A percentile compares a stretch with the other conserved stretches of the same genome.
phyloP scores from a whole-genome alignment of 2,888 invertebrate species.

The Erpobdella octoculata region DNA sequence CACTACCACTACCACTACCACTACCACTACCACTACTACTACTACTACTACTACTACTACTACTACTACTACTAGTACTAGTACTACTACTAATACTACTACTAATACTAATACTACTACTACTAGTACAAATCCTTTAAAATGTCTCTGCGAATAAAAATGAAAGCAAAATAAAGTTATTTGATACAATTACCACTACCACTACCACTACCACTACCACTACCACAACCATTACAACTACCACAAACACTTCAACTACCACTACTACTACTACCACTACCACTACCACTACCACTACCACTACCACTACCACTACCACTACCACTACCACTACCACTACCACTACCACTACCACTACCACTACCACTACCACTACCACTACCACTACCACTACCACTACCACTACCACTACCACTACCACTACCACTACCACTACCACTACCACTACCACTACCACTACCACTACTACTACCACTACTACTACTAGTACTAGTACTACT shows the following conservation, averaged over 20 bases:
- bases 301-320: conserved; percentile 1
- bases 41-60: conserved; percentile 1
- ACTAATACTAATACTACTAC: too few species aligned
- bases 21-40: conserved; percentile 1
- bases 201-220: too few species aligned
- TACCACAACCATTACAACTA: background rate
- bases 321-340: conserved; percentile 1
- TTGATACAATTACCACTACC: too few species aligned
- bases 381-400: background rate
- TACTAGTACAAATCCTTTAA: background rate
- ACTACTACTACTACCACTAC: conserved; percentile 1
- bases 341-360: conserved; percentile 1
- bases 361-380: conserved; percentile 3
- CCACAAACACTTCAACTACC: background rate
- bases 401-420: conserved; percentile 1
- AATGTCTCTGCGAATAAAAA: too few species aligned
- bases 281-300: conserved; percentile 1
- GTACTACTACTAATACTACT: too few species aligned
- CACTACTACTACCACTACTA: background rate
- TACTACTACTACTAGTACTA: conserved; percentile 7
- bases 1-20: conserved; percentile 1
- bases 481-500: background rate
- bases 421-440: conserved; percentile 7
- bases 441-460: conserved; percentile 9
- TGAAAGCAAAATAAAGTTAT: too few species aligned